Evolutionary conservation across 2,888 invertebrate genomes (phyloP).

Genomic region (Ichneumoninae sp.): DNA sequence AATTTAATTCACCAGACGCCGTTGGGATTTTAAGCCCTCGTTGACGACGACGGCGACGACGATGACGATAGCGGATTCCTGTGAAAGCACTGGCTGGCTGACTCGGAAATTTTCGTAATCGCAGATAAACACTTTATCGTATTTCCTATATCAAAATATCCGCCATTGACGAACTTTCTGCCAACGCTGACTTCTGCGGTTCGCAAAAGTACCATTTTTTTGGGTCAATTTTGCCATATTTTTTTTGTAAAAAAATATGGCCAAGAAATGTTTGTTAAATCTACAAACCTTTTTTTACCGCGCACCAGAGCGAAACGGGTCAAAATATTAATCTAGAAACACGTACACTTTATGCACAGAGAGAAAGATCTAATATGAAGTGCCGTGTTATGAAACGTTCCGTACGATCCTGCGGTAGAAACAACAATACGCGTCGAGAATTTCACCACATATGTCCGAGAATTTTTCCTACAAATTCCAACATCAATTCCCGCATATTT

Average conservation of each 20-base stretch:
- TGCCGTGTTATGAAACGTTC: neutral
- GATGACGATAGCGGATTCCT: neutral
- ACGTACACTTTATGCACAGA: neutral
- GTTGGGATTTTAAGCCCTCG: constrained; percentile 56
- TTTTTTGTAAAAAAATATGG: too few relatives aligned
- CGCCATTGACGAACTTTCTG: neutral
- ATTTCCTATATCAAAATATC: neutral
- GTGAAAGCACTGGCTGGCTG: constrained; percentile 28
- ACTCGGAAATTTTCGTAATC: constrained; percentile 32
- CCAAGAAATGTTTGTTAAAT: neutral
- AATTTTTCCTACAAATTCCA: neutral
- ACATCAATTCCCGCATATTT: neutral
- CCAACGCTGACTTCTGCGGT: neutral
- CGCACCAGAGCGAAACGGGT: neutral
- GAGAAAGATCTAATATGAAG: neutral
- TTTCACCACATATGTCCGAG: neutral
- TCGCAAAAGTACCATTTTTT: too few relatives aligned
- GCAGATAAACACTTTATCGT: constrained; percentile 27
- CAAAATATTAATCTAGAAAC: neutral
- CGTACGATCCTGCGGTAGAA: neutral
- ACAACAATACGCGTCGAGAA: neutral
- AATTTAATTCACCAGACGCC: constrained; percentile 57
- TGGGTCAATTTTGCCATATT: too few relatives aligned
- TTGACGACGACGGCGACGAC: constrained; percentile 1
- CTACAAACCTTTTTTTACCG: neutral